These are phyloP conservation scores for Cheilosia urbana DNA, from an alignment of 2,888 invertebrate species.

Conservation along the genomic window DNA sequence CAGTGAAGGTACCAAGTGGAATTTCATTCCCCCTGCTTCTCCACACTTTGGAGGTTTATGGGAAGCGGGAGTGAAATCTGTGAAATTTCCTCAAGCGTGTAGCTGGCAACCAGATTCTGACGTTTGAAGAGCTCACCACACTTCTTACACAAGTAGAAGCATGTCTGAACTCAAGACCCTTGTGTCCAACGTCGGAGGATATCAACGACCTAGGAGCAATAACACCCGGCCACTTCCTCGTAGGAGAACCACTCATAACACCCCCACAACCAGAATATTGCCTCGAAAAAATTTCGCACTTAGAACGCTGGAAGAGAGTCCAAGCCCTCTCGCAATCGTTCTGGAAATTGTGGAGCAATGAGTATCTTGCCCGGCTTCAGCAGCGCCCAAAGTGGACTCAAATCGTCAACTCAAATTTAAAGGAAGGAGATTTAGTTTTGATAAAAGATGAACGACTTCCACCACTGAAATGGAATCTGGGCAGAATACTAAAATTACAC, in stretches of 20 bases:
- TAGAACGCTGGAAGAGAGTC: too few species aligned
- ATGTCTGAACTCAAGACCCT: not conserved
- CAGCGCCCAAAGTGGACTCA: not conserved
- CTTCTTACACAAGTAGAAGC: slow-evolving; percentile 1
- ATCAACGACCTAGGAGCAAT: not conserved
- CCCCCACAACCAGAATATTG: too few species aligned
- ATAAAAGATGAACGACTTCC: not conserved
- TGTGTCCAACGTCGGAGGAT: not conserved
- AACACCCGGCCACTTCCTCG: not conserved
- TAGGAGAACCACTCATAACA: too few species aligned
- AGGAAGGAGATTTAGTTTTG: not conserved
- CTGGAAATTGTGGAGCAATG: too few species aligned
- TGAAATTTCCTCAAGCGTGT: slow-evolving; percentile 2
- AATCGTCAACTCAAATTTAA: not conserved
- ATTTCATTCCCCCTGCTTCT: too few species aligned
- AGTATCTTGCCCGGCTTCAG: not conserved
- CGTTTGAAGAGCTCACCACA: slow-evolving; percentile 1
- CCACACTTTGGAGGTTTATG: too few species aligned
- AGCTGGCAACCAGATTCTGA: not conserved
- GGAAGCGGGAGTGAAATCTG: too few species aligned
- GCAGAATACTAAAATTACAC: not conserved
- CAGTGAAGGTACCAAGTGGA: too few species aligned
- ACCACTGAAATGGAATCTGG: not conserved
- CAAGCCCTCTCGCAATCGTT: too few species aligned
- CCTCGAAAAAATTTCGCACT: too few species aligned